A percentile compares a stretch with the other conserved stretches of the same genome.
phyloP scores from a whole-genome alignment of 2,888 invertebrate species.

The Latrodectus hesperus region DNA sequence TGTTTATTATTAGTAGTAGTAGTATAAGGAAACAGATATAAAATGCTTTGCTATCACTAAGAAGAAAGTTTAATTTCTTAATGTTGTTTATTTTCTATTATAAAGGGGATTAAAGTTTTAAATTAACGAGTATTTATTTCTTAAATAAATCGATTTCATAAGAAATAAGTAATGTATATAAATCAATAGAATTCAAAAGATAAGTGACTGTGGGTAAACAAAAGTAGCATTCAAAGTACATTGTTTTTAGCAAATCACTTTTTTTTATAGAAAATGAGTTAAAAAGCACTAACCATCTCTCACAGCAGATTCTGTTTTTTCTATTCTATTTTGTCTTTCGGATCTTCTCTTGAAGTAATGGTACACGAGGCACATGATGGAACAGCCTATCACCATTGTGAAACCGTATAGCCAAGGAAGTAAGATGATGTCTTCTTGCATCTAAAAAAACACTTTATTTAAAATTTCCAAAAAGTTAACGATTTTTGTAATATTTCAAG shows the following conservation, averaged over 20 bases:
- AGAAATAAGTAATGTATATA: no score
- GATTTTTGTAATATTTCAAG: no score
- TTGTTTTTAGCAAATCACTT: not conserved
- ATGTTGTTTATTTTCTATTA: no score
- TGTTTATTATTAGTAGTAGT: no score
- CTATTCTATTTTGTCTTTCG: not conserved
- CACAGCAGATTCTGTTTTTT: conserved; percentile 8
- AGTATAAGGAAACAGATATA: no score
- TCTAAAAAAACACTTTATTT: not conserved
- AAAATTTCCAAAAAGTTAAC: no score
- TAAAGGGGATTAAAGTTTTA: no score
- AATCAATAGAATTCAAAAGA: no score
- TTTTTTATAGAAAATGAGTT: not conserved
- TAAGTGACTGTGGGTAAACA: not conserved
- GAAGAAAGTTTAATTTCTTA: no score
- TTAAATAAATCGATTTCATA: no score
- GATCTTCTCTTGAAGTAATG: conserved; percentile 24
- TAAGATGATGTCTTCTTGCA: conserved; percentile 60
- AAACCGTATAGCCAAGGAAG: conserved; percentile 68
- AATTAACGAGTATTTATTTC: no score
- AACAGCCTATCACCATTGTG: conserved; percentile 54
- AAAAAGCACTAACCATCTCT: not conserved
- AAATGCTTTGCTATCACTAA: no score
- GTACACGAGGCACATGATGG: conserved; percentile 45
- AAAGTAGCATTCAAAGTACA: not conserved